Conservation (phyloP, 2,797 vertebrate species). For the Argyrosomus regius region DNA sequence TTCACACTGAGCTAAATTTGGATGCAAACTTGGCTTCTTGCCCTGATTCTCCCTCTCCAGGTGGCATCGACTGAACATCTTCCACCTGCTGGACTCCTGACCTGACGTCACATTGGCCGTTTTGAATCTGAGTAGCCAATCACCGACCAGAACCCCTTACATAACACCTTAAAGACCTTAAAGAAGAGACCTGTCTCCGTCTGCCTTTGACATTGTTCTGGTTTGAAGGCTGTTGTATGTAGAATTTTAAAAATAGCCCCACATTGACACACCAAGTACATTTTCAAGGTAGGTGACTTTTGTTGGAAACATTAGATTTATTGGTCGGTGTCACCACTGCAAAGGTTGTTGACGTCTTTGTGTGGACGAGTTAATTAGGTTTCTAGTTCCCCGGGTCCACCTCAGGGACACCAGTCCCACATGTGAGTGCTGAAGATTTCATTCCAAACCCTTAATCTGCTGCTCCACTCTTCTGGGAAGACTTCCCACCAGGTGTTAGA, state of each 20-base stretch:
- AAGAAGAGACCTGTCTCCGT: not conserved
- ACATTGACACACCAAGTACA: not conserved
- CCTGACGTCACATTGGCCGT: not conserved
- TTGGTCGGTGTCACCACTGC: not conserved
- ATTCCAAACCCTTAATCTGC: not conserved
- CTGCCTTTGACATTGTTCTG: not conserved
- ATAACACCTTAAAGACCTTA: not conserved
- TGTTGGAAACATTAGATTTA: not conserved
- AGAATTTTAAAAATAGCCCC: not conserved
- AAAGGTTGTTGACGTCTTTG: not conserved
- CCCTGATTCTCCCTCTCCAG: not conserved
- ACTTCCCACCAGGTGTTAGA: slow-evolving; percentile 10
- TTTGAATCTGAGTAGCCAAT: not conserved
- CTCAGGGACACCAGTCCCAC: not conserved
- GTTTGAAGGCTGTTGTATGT: no score
- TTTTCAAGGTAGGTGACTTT: not conserved
- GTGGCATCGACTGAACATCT: not conserved
- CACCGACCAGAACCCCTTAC: not conserved
- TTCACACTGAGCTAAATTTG: not conserved
- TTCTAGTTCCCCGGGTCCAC: not conserved
- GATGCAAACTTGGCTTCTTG: not conserved
- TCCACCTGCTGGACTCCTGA: not conserved
- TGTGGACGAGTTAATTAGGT: not conserved
- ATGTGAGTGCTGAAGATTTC: not conserved
- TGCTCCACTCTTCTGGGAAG: slow-evolving; percentile 9